These are phyloP conservation scores for Watsonalla binaria DNA, from an alignment of 2,888 invertebrate genomes.

Conservation along the genomic window DNA sequence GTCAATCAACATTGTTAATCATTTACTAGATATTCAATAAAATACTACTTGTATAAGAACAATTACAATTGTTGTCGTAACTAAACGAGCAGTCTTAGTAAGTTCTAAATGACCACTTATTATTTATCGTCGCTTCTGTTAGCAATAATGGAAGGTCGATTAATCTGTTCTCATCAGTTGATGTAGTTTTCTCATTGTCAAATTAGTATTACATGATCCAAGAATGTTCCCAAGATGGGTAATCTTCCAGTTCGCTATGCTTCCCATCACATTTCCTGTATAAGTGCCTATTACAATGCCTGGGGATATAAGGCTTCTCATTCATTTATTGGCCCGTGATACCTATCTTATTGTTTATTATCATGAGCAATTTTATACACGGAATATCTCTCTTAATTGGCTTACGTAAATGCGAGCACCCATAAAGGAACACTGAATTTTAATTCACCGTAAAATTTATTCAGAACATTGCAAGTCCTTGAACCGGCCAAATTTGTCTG, in stretches of 20 bases:
- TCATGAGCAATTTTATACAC: slow-evolving; percentile 10
- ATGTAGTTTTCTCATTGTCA: slow-evolving; percentile 42
- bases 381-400: slow-evolving; percentile 19
- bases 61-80: too few relatives aligned
- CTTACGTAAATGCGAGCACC: neutral
- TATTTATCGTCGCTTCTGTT: slow-evolving; percentile 23
- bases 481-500: neutral
- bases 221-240: slow-evolving; percentile 57
- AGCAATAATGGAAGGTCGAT: slow-evolving; percentile 31
- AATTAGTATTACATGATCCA: slow-evolving; percentile 51
- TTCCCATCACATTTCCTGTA: slow-evolving; percentile 50
- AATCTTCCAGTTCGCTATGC: slow-evolving; percentile 37
- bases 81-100: too few relatives aligned
- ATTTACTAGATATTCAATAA: too few relatives aligned
- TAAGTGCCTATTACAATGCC: slow-evolving; percentile 40
- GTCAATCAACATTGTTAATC: too few relatives aligned
- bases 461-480: neutral
- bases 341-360: slow-evolving; percentile 44
- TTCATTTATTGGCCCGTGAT: slow-evolving; percentile 41
- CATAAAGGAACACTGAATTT: slow-evolving; percentile 1
- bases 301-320: slow-evolving; percentile 34
- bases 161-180: slow-evolving; percentile 51
- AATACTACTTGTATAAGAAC: too few relatives aligned
- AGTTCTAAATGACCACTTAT: slow-evolving; percentile 4
- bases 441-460: slow-evolving; percentile 1